Evolutionary conservation across 2,888 invertebrate species (phyloP).

Genomic region (Steromphala cineraria): DNA sequence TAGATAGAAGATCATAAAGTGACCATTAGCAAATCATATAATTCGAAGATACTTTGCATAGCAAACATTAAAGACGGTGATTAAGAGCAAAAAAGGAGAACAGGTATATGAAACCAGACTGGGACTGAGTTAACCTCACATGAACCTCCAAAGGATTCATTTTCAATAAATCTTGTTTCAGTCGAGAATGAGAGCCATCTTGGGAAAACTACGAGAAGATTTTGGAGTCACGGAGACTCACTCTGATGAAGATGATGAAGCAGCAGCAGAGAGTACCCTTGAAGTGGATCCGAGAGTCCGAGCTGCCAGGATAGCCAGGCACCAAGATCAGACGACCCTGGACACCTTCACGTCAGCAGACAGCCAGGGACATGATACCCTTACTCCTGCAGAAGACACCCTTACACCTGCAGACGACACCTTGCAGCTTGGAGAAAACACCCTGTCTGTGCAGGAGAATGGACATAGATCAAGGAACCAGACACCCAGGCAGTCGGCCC

Average conservation of each 20-base stretch:
- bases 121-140: too few species aligned
- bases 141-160: too few species aligned
- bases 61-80: too few species aligned
- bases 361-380: background rate
- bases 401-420: background rate
- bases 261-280: background rate
- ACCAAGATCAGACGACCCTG: background rate
- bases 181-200: constrained; percentile 64
- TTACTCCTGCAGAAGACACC: background rate
- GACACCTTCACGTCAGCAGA: background rate
- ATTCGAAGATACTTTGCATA: too few species aligned
- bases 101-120: too few species aligned
- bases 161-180: constrained; percentile 35
- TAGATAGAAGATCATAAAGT: too few species aligned
- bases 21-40: too few species aligned
- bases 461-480: too few species aligned
- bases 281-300: background rate
- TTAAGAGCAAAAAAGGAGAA: too few species aligned
- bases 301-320: background rate
- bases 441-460: background rate
- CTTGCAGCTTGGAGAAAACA: background rate
- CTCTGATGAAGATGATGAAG: background rate
- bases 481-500: too few species aligned
- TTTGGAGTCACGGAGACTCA: constrained; percentile 53
- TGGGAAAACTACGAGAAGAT: constrained; percentile 60